Evolutionary conservation across 2,797 vertebrate genomes (phyloP).

Genomic region (Onychomys torridus): DNA sequence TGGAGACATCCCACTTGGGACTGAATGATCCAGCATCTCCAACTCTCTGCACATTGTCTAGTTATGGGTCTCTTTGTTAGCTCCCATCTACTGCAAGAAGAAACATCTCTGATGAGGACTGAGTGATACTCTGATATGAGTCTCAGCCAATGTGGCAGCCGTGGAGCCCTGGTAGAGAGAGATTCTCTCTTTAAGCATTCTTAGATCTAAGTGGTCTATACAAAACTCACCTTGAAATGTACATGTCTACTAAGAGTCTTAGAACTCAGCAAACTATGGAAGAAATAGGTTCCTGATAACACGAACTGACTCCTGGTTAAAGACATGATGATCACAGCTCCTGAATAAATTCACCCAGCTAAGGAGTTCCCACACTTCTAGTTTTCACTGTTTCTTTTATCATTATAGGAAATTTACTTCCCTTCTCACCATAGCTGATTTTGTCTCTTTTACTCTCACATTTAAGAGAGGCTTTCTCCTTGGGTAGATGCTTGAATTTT

Average conservation of each 20-base stretch:
- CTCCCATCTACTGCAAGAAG: background rate
- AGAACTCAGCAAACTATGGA: background rate
- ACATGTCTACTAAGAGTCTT: background rate
- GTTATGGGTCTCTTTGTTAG: background rate
- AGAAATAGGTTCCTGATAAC: background rate
- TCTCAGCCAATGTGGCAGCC: background rate
- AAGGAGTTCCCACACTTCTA: background rate
- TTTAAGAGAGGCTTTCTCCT: background rate
- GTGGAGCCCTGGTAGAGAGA: background rate
- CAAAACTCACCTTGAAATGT: background rate
- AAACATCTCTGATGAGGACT: background rate
- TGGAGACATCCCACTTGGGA: background rate
- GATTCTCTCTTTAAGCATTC: background rate
- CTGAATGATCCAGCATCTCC: background rate
- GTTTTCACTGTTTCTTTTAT: background rate
- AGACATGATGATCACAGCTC: too few species aligned
- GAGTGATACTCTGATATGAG: background rate
- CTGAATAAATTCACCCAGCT: too few species aligned
- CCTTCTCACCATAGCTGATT: background rate
- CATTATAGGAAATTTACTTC: background rate
- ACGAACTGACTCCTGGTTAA: background rate
- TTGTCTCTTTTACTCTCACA: background rate
- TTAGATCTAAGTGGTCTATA: background rate
- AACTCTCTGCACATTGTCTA: background rate
- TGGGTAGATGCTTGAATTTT: constrained; percentile 58